Evolutionary conservation across 2,797 vertebrate genomes (phyloP), one percentile per base, ranked within the genome.

Genomic region (Girardinus metallicus): DNA sequence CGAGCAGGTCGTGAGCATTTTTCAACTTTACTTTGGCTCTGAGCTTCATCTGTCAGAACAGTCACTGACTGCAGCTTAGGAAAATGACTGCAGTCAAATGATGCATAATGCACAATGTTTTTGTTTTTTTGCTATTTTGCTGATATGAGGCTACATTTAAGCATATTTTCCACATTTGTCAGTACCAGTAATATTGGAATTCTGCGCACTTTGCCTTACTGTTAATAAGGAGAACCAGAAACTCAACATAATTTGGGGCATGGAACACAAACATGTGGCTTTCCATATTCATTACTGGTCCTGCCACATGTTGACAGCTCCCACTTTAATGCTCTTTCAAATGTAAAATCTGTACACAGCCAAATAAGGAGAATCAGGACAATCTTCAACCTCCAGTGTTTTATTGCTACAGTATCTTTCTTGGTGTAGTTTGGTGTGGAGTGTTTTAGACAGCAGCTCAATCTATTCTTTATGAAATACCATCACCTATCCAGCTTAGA

Each of bases 11-110:
- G 64, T 7, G 1, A 64, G 21, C 73, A 74, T 62, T 21, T 57
- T 79, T 75, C 60, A 43, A 75, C 76, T 68, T 73, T 15, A 75
- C 76, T 72, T 73, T 15, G 12, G 46, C 39, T 53, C 39, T 73
- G 76, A 75, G 64, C 64, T 18, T 60, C 1, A 26, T 43, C 29
- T 60, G 29, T 47, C 60, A 23, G 6, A 12, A 6, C 9, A 21
- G 16, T 51, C 46, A 43, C 12, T 41, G 36, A 39, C 6, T 57
- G 34, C 21, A 49, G 46, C 72, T 49, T 31, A 36, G 72, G 4
- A 29, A 44, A 70, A 41, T 11, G 21, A 41, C 62, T 36, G 64
- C 36, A 39, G 29, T 34, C 9, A 23, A 49, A 29, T 34, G 10
- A 51, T 26, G 46, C 26, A 31, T 21, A 31, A 34, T 68, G 41